phyloP scores from a whole-genome alignment of 1,140 invertebrate genomes.

The Macrobrachium nipponense region DNA sequence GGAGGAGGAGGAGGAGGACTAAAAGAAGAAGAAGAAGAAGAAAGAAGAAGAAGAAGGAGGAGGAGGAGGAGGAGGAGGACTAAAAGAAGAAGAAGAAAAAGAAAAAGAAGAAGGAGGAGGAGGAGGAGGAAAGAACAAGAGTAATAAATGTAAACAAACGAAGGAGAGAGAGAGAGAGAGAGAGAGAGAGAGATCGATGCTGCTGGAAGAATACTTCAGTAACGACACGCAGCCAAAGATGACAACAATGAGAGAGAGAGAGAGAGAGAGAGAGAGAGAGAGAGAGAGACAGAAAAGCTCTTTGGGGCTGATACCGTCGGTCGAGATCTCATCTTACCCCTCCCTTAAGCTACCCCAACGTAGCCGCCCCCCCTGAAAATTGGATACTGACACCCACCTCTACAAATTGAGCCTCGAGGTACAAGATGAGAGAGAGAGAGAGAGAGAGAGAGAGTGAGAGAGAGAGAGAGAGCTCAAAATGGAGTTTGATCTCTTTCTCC shows the following conservation, averaged over 20 bases:
- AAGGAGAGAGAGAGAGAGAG: conserved; percentile 4
- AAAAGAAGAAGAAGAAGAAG: conserved; percentile 9
- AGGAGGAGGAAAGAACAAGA: background rate
- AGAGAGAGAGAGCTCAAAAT: too few relatives aligned
- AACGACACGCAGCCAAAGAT: background rate
- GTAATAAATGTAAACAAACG: background rate
- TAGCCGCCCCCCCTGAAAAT: conserved; percentile 40
- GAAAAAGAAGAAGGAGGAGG: background rate
- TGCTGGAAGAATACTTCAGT: too few relatives aligned
- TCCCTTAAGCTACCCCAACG: conserved; percentile 36
- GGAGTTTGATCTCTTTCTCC: too few relatives aligned
- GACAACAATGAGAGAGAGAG: background rate
- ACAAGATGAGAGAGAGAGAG: conserved; percentile 21
- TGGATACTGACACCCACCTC: conserved; percentile 53
- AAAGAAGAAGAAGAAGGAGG: conserved; percentile 4
- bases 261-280: conserved; percentile 10
- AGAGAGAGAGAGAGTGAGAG: too few relatives aligned
- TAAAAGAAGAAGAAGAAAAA: conserved; percentile 5
- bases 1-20: background rate
- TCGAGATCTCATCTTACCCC: conserved; percentile 46
- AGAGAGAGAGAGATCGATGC: conserved; percentile 13
- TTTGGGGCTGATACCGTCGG: background rate
- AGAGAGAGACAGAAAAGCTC: conserved; percentile 3
- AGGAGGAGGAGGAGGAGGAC: background rate
- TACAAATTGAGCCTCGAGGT: conserved; percentile 47